A percentile compares a stretch with the other conserved stretches of the same genome.
phyloP scores from a whole-genome alignment of 1,140 invertebrate genomes.

The Drosophila tropicalis region DNA sequence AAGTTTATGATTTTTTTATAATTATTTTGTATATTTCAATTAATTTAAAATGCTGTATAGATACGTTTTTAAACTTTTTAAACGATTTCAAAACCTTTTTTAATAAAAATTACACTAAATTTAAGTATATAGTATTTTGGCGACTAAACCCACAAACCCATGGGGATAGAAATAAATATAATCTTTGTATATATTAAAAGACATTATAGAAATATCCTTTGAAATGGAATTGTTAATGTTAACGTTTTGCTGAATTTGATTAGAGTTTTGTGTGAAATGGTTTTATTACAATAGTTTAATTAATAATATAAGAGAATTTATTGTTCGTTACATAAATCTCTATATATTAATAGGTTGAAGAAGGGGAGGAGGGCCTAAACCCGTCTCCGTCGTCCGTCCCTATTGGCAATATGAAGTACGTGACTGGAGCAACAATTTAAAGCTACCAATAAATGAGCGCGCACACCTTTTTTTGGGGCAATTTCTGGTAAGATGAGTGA shows the following conservation, averaged over 20 bases:
- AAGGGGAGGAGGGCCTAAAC: no score
- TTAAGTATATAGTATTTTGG: neutral
- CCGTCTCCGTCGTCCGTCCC: neutral
- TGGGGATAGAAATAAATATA: no score
- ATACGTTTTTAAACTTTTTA: no score
- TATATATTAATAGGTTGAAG: neutral
- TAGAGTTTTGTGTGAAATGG: neutral
- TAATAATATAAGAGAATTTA: constrained; percentile 11
- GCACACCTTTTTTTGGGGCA: neutral
- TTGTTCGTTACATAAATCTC: constrained; percentile 6
- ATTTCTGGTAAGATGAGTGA: no score
- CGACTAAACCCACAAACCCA: no score
- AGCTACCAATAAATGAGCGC: neutral
- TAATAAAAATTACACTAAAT: no score
- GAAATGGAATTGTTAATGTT: neutral
- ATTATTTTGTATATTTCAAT: no score
- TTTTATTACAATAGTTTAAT: constrained; percentile 7
- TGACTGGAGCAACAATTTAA: constrained; percentile 13
- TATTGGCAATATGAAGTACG: constrained; percentile 6
- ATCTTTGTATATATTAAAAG: no score
- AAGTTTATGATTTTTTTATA: no score
- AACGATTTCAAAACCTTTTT: no score
- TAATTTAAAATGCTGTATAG: no score
- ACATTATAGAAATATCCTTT: neutral
- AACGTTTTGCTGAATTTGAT: neutral